phyloP scores from a whole-genome alignment of 2,888 invertebrate genomes.

The Melipona beecheii region DNA sequence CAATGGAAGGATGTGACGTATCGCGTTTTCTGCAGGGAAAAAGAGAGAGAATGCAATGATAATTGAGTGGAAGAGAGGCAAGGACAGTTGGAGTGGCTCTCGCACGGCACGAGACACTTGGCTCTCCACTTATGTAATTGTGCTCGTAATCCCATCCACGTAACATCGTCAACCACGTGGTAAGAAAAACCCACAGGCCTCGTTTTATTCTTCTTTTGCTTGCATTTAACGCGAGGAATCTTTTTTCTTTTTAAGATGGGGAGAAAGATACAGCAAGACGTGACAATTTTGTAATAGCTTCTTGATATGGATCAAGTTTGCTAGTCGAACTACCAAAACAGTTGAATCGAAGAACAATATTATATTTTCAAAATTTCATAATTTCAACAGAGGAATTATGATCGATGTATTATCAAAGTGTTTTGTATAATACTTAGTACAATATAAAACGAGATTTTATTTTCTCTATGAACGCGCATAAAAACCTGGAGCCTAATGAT shows the following conservation, averaged over 20 bases:
- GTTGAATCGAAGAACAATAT: too few relatives aligned
- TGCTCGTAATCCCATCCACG: conserved; percentile 66
- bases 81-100: conserved; percentile 61
- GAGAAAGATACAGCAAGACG: background rate
- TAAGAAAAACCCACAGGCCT: conserved; percentile 46
- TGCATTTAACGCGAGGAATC: background rate
- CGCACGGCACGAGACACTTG: conserved; percentile 63
- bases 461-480: too few relatives aligned
- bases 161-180: conserved; percentile 57
- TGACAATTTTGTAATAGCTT: conserved; percentile 1
- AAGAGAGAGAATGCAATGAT: conserved; percentile 32
- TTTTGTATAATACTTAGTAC: too few relatives aligned
- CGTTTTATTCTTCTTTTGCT: background rate
- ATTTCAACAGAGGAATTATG: background rate
- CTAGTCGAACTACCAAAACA: background rate
- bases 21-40: conserved; percentile 30
- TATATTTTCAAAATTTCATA: background rate
- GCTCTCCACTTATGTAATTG: conserved; percentile 71
- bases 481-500: too few relatives aligned
- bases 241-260: background rate
- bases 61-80: conserved; percentile 49
- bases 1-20: conserved; percentile 57
- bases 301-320: background rate
- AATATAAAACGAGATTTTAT: too few relatives aligned
- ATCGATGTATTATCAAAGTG: background rate